phyloP scores from a whole-genome alignment of 2,113 vertebrate species.

The Ammodytes dubius region DNA sequence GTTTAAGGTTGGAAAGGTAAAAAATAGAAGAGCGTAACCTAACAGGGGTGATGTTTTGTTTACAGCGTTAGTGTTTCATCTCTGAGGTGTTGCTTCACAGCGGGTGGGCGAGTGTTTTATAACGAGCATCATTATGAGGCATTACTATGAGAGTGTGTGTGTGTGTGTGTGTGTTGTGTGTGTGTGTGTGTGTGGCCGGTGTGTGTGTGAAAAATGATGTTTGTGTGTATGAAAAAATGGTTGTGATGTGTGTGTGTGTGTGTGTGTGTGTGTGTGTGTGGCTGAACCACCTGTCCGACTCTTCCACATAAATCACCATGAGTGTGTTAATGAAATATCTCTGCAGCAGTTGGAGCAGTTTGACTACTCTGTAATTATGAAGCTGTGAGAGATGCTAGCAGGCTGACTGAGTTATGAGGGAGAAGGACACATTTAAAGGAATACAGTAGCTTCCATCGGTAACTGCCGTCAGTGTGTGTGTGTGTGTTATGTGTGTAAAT shows the following conservation, averaged over 20 bases:
- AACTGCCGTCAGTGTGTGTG: too few species aligned
- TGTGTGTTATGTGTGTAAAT: too few species aligned
- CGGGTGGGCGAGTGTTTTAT: constrained; percentile 24
- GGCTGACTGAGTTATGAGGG: background rate
- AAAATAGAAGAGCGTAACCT: constrained; percentile 7
- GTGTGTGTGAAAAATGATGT: too few species aligned
- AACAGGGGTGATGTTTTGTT: constrained; percentile 53
- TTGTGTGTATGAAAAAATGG: background rate
- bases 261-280: constrained; percentile 18
- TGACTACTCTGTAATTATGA: constrained; percentile 21
- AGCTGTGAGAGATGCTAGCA: constrained; percentile 14
- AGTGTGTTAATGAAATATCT: constrained; percentile 41
- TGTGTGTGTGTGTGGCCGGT: background rate
- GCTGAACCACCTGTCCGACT: constrained; percentile 3
- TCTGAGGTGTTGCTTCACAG: constrained; percentile 28
- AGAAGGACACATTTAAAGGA: background rate
- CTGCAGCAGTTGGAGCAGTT: constrained; percentile 18
- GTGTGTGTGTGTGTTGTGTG: background rate
- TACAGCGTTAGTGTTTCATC: constrained; percentile 42
- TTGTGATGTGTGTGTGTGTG: constrained; percentile 1
- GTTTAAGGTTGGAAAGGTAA: constrained; percentile 7
- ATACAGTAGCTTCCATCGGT: too few species aligned
- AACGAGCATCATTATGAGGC: constrained; percentile 30
- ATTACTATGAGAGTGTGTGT: background rate
- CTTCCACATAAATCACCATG: constrained; percentile 41